Base-by-base conservation (phyloP, 2,113 vertebrate species). In the Pseudolaguvia tuberculata region DNA sequence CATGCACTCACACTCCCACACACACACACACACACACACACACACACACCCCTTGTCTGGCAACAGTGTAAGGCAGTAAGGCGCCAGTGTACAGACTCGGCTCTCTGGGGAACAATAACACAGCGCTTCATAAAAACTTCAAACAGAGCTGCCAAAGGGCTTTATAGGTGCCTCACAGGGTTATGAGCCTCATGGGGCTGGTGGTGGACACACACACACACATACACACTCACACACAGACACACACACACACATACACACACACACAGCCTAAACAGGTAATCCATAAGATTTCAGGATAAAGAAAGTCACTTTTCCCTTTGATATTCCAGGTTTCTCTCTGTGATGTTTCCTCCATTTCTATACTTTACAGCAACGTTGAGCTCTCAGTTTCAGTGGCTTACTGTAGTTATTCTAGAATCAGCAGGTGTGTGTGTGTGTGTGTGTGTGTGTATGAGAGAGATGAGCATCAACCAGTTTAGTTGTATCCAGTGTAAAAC, bases 61-160 rank as follows among this genome's bases (percentile, higher is more conserved):
- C 90, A 92, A 87, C 88, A 89, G 86, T 84, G 85, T 85, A 89
- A 88, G 90, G 87, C 89, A 87, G 87, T 20, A 83, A 89, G 91
- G 90, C 91, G 90, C 91, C 91, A 91, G 89, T 84, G 87, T 85
- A 90, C 87, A 79, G 85, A 85, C 88, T 84, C 88, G 89, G 87
- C 90, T 91, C 91, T 91, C 90, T 89, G 85, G 89, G 88, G 91
- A 91, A 92, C 91, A 92, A 92, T 92, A 89, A 90, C 90, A 89
- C 89, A 89, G 89, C 88, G 91, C 89, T 91, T 92, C 91, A 91
- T 91, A 92, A 92, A 92, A 91, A 92, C 90, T 91, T 92, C 90
- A 91, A 91, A 92, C 91, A 85, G 83, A 85, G 84, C 88, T 85
- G 86, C 88, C 88, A 89, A 91, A n/a, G 90, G 89, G 90, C 89